Evolutionary conservation across 2,888 invertebrate genomes (phyloP).

Genomic region (Aricia artaxerxes): DNA sequence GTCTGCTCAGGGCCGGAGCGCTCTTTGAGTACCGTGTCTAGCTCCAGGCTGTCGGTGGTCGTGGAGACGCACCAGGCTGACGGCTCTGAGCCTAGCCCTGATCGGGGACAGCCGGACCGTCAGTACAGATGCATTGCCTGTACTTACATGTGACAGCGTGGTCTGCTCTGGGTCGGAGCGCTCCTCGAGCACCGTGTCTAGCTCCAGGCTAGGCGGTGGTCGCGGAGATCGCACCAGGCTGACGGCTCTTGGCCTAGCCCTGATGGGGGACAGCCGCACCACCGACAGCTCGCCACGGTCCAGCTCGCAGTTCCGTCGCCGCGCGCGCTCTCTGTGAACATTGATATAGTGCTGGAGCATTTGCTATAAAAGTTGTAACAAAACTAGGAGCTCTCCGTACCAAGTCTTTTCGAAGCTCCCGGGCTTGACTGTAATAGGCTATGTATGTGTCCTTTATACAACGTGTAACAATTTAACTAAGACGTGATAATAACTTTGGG

Average conservation of each 20-base stretch:
- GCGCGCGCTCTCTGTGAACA: conserved; percentile 84
- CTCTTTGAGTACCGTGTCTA: conserved; percentile 92
- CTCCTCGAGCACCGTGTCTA: conserved; percentile 92
- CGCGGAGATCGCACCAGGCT: conserved; percentile 82
- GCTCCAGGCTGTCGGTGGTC: conserved; percentile 89
- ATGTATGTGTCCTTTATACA: too few species aligned
- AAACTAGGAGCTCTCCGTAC: too few species aligned
- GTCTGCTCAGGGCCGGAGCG: conserved; percentile 89
- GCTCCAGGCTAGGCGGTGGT: conserved; percentile 88
- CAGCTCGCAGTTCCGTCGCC: conserved; percentile 89
- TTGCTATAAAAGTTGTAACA: neutral
- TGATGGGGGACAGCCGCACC: conserved; percentile 82
- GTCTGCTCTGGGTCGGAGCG: conserved; percentile 89
- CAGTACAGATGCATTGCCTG: conserved; percentile 79
- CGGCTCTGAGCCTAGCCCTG: conserved; percentile 60
- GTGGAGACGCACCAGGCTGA: conserved; percentile 81
- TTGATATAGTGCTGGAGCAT: neutral
- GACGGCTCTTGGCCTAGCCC: conserved; percentile 60
- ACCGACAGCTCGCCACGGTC: conserved; percentile 91
- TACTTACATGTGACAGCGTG: conserved; percentile 68
- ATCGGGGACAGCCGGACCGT: conserved; percentile 82
- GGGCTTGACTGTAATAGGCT: too few species aligned
- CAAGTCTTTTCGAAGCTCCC: too few species aligned
- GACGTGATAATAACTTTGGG: too few species aligned
- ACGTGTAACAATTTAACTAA: too few species aligned